Percentiles rank a stretch among this genome's conserved stretches.
phyloP scores from a whole-genome alignment of 2,113 vertebrate species.

The Poicephalus gulielmi region DNA sequence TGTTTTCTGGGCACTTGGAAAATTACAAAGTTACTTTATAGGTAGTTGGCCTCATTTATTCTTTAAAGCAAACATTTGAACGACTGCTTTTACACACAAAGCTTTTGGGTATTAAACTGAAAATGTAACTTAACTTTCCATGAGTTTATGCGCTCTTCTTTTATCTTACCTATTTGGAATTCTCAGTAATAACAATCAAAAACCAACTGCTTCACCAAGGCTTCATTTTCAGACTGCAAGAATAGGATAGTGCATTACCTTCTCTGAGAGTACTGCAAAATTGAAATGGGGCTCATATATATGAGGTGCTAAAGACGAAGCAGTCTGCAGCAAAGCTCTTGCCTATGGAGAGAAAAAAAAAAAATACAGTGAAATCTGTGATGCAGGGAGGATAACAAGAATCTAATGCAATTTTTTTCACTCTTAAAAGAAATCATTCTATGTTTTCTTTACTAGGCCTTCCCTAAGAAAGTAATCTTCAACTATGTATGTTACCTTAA shows the following conservation, averaged over 20 bases:
- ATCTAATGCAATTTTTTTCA: neutral
- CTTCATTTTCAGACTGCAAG: neutral
- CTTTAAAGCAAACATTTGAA: neutral
- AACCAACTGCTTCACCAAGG: neutral
- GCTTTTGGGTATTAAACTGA: neutral
- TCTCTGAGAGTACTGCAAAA: slow-evolving; percentile 88
- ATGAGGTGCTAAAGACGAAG: slow-evolving; percentile 88
- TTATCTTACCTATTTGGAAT: neutral
- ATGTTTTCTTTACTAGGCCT: neutral
- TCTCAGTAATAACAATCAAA: neutral
- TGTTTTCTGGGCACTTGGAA: neutral
- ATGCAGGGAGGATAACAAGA: neutral
- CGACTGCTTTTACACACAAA: neutral
- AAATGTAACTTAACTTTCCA: neutral
- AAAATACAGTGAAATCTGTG: neutral
- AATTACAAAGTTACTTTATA: neutral
- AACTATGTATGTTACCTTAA: neutral
- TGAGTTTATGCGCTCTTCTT: neutral
- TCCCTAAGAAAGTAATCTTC: neutral
- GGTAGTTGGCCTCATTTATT: neutral
- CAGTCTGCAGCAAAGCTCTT: slow-evolving; percentile 91
- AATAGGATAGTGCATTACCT: slow-evolving; percentile 77
- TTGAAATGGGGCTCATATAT: slow-evolving; percentile 98
- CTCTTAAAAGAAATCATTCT: neutral
- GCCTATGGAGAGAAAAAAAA: slow-evolving; percentile 75